Evolutionary conservation across 2,888 invertebrate species (phyloP).

Genomic region (Hydraecia micacea): DNA sequence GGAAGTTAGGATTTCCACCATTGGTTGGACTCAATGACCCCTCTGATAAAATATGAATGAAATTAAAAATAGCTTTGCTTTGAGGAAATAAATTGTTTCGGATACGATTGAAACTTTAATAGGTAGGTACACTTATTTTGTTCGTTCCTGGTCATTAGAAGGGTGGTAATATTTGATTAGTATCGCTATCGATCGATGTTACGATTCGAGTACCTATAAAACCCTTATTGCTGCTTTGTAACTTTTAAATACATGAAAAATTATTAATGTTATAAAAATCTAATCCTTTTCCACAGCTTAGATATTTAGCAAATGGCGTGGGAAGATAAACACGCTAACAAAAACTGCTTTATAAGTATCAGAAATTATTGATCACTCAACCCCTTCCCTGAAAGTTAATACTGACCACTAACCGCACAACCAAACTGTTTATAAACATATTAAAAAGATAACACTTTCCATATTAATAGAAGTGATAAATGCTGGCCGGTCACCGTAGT

Average conservation of each 20-base stretch:
- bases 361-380: not conserved
- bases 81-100: slow-evolving; percentile 15
- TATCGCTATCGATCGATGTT: slow-evolving; percentile 17
- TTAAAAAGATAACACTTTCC: slow-evolving; percentile 10
- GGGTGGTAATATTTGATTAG: slow-evolving; percentile 17
- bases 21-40: not conserved
- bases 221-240: not conserved
- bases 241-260: not conserved
- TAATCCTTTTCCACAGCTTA: not conserved
- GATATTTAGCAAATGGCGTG: not conserved
- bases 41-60: slow-evolving; percentile 22
- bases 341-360: not conserved
- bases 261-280: not conserved
- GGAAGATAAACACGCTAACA: not conserved
- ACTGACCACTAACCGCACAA: not conserved
- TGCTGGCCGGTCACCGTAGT: slow-evolving; percentile 10
- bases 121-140: slow-evolving; percentile 12
- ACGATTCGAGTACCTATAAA: not conserved
- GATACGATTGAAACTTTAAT: slow-evolving; percentile 32
- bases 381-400: not conserved
- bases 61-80: slow-evolving; percentile 28
- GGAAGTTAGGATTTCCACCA: no score
- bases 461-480: slow-evolving; percentile 25
- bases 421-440: not conserved
- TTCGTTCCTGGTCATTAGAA: slow-evolving; percentile 13